phyloP scores from a whole-genome alignment of 2,113 vertebrate genomes.

The Bolborhynchus lineola region DNA sequence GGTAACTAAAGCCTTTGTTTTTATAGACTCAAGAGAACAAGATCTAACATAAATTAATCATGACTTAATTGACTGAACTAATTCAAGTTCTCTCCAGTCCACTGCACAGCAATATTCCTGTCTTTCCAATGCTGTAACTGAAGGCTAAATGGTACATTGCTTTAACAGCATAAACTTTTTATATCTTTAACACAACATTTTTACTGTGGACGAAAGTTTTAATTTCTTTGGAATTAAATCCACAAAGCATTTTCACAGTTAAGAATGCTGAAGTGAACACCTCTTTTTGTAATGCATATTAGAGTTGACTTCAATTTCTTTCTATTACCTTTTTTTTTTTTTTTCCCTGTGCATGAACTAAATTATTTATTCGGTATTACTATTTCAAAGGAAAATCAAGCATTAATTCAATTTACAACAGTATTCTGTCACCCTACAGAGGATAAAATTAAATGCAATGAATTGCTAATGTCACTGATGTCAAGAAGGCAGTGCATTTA shows the following conservation, averaged over 20 bases:
- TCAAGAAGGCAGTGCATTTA: neutral
- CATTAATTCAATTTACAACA: constrained; percentile 22
- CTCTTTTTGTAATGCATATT: neutral
- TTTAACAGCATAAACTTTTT: constrained; percentile 15
- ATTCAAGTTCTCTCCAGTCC: constrained; percentile 72
- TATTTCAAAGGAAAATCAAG: neutral
- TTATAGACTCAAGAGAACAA: constrained; percentile 69
- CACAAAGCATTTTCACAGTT: neutral
- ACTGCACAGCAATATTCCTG: constrained; percentile 70
- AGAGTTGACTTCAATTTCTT: constrained; percentile 14
- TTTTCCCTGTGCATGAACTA: neutral
- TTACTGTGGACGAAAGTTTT: constrained; percentile 49
- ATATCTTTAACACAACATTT: neutral
- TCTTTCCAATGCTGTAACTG: constrained; percentile 51
- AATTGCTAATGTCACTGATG: neutral
- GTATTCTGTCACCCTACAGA: neutral
- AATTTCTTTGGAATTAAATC: constrained; percentile 54
- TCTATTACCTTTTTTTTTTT: neutral
- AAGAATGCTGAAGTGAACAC: neutral
- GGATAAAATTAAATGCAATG: neutral
- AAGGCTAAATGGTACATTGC: constrained; percentile 64
- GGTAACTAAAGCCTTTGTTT: constrained; percentile 75
- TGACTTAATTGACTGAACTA: constrained; percentile 82
- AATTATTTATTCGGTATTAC: constrained; percentile 31
- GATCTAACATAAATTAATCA: constrained; percentile 80